Percentiles rank a stretch among this genome's conserved stretches.
phyloP scores from a whole-genome alignment of 1,140 invertebrate genomes.

The Pteromalus puparum region DNA sequence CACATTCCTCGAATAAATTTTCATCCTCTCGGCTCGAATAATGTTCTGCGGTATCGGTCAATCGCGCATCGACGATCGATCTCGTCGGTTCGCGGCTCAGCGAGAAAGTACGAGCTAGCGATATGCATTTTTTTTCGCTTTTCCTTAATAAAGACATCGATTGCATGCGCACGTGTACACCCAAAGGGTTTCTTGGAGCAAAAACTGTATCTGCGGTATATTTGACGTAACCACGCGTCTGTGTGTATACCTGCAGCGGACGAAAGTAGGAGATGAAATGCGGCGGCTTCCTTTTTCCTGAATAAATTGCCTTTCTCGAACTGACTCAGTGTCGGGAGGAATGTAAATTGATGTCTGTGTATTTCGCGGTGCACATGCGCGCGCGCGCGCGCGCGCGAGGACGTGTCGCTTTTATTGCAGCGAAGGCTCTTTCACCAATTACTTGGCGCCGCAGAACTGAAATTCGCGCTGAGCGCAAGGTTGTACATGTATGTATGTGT shows the following conservation, averaged over 20 bases:
- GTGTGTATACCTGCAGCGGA: not conserved
- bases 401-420: constrained; percentile 25
- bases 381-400: not conserved
- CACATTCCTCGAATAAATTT: constrained; percentile 22
- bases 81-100: constrained; percentile 1
- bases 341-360: constrained; percentile 20
- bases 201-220: not conserved
- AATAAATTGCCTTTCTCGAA: constrained; percentile 41
- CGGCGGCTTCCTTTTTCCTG: constrained; percentile 1
- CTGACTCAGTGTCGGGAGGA: not conserved
- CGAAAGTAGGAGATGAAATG: not conserved
- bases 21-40: not conserved
- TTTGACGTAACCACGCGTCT: not conserved
- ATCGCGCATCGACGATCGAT: constrained; percentile 46
- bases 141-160: constrained; percentile 51
- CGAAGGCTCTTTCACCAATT: constrained; percentile 47
- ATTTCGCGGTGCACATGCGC: not conserved
- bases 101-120: constrained; percentile 41
- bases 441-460: constrained; percentile 3
- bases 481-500: not conserved
- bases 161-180: not conserved
- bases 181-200: not conserved
- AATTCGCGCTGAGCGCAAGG: not conserved
- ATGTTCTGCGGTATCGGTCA: constrained; percentile 10
- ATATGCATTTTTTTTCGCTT: constrained; percentile 30